Conservation (phyloP, 2,797 vertebrate genomes). For the Yasuhikotakia modesta region DNA sequence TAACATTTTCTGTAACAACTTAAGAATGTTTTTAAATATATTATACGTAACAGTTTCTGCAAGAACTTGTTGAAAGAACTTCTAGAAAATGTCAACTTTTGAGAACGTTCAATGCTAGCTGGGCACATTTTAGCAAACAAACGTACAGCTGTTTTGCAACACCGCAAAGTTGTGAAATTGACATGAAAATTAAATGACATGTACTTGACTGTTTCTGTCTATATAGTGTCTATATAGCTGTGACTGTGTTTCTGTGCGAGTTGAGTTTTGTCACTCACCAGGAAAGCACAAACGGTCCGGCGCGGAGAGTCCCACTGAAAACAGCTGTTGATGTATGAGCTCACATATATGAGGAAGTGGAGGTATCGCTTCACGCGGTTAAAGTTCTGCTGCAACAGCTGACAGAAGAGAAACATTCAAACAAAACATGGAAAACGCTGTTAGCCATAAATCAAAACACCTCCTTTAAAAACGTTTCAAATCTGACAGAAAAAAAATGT, state of each 20-base stretch:
- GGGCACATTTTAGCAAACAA: no score
- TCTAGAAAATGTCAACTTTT: no score
- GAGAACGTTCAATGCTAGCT: no score
- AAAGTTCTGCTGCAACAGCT: slow-evolving; percentile 93
- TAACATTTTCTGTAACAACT: no score
- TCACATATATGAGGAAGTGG: slow-evolving; percentile 88
- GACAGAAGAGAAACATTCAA: slow-evolving; percentile 40
- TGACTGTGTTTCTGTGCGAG: background rate
- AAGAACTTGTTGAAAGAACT: no score
- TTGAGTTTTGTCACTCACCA: slow-evolving; percentile 79
- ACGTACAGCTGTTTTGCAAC: no score
- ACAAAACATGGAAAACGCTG: background rate
- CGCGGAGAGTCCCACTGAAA: slow-evolving; percentile 96
- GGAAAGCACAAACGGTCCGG: slow-evolving; percentile 94
- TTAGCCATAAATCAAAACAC: background rate
- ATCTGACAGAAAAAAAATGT: background rate
- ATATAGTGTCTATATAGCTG: no score
- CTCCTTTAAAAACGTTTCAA: background rate
- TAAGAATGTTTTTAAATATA: no score
- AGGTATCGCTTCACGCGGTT: slow-evolving; percentile 87
- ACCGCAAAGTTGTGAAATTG: no score
- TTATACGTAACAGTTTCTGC: no score
- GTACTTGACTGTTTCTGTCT: no score
- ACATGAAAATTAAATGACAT: no score
- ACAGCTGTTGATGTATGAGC: slow-evolving; percentile 95